Percentiles rank a stretch among this genome's conserved stretches.
phyloP scores from a whole-genome alignment of 2,797 vertebrate species.

The Pseudochirops corinnae region DNA sequence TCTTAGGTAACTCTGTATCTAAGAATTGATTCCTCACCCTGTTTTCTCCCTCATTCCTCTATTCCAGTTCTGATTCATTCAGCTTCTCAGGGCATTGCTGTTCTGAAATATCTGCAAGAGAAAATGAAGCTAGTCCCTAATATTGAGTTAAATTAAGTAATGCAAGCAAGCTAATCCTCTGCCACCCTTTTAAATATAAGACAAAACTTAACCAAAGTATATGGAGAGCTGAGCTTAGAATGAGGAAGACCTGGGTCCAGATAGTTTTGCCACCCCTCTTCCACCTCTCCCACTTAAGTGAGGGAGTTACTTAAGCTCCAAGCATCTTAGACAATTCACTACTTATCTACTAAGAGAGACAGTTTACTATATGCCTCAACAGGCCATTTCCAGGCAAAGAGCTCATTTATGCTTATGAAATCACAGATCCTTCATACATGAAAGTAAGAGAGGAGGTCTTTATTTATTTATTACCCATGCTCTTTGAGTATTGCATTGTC shows the following conservation, averaged over 20 bases:
- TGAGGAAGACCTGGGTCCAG: not conserved
- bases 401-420: not conserved
- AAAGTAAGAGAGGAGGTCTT: not conserved
- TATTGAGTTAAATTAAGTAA: not conserved
- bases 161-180: not conserved
- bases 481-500: not conserved
- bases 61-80: not conserved
- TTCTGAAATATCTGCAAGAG: not conserved
- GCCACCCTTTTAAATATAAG: too few species aligned
- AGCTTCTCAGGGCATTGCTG: not conserved
- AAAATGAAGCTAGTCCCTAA: not conserved
- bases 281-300: not conserved
- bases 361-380: not conserved
- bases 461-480: not conserved
- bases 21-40: not conserved
- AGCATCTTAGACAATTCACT: not conserved
- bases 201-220: not conserved
- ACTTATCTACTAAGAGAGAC: not conserved
- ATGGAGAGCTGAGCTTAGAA: not conserved
- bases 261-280: rapidly evolving
- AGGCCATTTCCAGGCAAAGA: not conserved
- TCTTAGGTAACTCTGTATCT: not conserved
- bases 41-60: not conserved
- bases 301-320: not conserved
- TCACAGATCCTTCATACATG: not conserved